Base-by-base conservation (phyloP, 2,888 invertebrate species). In the Aradus depressus region DNA sequence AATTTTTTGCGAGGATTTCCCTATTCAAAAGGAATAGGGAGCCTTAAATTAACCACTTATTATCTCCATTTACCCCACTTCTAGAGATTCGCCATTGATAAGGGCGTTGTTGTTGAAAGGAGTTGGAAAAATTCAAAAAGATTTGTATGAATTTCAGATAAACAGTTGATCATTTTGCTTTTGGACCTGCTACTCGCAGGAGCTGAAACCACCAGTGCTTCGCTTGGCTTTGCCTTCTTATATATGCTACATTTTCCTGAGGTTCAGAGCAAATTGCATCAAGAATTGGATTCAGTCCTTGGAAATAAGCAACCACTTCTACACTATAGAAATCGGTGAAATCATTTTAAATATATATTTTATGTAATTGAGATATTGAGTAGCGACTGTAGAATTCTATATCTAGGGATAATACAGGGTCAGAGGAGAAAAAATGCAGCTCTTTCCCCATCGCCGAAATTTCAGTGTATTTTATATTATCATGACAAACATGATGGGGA, bases 131-230 rank as follows among this genome's bases (percentile, higher is more conserved):
- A n/a, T 16, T 22, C 23, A 22, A n/a, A 49, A 10, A 18, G 19
- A 14, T 43, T n/a, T 3, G 12, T 1, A 6, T 5, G 12, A 21
- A 35, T 53, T 53, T 3, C 44, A 56, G 59, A 59, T 16, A 51
- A 58, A 10, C 58, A 59, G 23, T 39, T 59, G 10, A 45, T 59
- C 12, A 43, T 51, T 6, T 23, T 56, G 1, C 47, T 55, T 2
- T 28, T 58, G 3, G 59, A 59, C 19, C 44, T 59, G 16, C 52
- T 59, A 28, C 28, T 55, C 6, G 59, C 58, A 1, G 59, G 59
- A 16, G 54, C 59, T 6, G 59, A 59, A 21, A 56, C 59, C 8
- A 52, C 51, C 18, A 43, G 49, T n/a, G 53, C 52, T 19, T 52
- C 56, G 1, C 37, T 58, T 16, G 53, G 53, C 14, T 59, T 49